Conservation (phyloP, 1,140 invertebrate species). For the Telenomus remus region DNA sequence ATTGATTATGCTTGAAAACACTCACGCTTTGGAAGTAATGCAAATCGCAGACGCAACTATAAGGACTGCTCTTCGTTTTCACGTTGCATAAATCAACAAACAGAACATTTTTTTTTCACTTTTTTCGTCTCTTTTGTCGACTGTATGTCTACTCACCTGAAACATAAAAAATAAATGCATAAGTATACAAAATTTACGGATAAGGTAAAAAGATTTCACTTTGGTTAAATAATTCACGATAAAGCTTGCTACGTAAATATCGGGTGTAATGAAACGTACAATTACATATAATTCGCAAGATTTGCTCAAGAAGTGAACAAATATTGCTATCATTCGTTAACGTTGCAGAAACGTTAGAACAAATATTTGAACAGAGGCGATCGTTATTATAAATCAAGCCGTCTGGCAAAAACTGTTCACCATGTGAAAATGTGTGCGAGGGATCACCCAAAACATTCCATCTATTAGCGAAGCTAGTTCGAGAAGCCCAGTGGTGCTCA, state of each 20-base stretch:
- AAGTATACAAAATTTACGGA: slow-evolving; percentile 7
- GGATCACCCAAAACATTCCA: neutral
- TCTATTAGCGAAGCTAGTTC: neutral
- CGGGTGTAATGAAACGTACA: too few species aligned
- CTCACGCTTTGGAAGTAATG: slow-evolving; percentile 9
- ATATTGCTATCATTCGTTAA: too few species aligned
- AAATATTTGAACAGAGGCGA: too few species aligned
- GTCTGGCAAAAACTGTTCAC: neutral
- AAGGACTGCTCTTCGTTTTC: slow-evolving; percentile 4
- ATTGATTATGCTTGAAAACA: slow-evolving; percentile 35
- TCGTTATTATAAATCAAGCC: neutral
- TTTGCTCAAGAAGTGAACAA: too few species aligned
- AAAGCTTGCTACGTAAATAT: too few species aligned
- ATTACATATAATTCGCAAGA: too few species aligned
- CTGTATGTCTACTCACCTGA: slow-evolving; percentile 23
- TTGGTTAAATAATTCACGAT: neutral
- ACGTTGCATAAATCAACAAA: slow-evolving; percentile 2
- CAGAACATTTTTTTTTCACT: neutral
- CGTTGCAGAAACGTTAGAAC: too few species aligned
- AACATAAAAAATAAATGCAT: slow-evolving; percentile 27
- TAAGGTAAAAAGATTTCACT: slow-evolving; percentile 6
- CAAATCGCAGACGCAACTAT: too few species aligned
- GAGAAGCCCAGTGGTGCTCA: slow-evolving; percentile 14
- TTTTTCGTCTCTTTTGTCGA: slow-evolving; percentile 3
- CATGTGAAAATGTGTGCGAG: neutral